Base-by-base conservation (phyloP, 2,888 invertebrate species). In the Serrognathus titanus region DNA sequence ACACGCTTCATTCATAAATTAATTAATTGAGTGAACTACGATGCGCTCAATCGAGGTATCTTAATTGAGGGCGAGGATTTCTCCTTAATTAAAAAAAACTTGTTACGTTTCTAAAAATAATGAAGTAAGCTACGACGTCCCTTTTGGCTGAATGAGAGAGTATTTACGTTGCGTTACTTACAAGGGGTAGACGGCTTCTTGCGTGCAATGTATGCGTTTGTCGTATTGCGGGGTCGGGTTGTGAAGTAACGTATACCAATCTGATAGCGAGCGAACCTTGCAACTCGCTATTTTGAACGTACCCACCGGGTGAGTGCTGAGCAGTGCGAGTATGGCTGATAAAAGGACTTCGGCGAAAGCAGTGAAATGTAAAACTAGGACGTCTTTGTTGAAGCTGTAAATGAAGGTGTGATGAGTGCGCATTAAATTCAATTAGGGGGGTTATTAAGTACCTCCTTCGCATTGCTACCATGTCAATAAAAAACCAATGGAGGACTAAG, bases 101-200 rank as follows among this genome's bases (percentile, higher is more conserved):
- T 16, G 1, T 16, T 2, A 20, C 8, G 46, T 12, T 13, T 46
- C n/a, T 13, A 13, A 46, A 46, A 46, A 13, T 46, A 13, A 6
- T n/a, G 12, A 12, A 13, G 11, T n/a, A 46, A 46, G n/a, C 20
- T 13, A 11, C 9, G 16, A 16, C 16, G 3, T 16, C 2, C 2
- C 16, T 16, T 16, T 16, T 2, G 16, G 16, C 16, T 16, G 3
- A 16, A n/a, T n/a, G n/a, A n/a, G n/a, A n/a, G n/a, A n/a, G n/a
- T n/a, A n/a, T n/a, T n/a, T n/a, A n/a, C 3, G 3, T 12, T 45
- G 4, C 4, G 13, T 43, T 41, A 83, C 89, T 85, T 83, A 97
- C 94, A 98, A 79, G 45, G 98, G 98, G 81, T 95, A 98, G 0
- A 97, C 97, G 55, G 97, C 95, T 79, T 99, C 98, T 72, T 98